Evolutionary conservation across 2,113 vertebrate genomes (phyloP).

Genomic region (Turdus rufiventris): DNA sequence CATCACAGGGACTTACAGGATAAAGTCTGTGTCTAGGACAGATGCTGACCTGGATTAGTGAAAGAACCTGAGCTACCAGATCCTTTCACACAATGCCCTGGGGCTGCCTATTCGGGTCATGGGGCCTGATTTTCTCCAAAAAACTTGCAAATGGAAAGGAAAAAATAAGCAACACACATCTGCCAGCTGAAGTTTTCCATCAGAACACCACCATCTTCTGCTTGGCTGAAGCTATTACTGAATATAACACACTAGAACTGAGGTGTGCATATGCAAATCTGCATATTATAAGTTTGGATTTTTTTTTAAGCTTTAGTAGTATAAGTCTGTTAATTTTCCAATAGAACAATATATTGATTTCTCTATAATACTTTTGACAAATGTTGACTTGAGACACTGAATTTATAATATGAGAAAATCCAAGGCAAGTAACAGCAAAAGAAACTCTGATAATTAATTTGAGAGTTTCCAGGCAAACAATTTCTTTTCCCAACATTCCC

Average conservation of each 20-base stretch:
- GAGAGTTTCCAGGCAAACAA: neutral
- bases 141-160: neutral
- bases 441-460: neutral
- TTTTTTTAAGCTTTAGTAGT: neutral
- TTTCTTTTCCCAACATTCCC: neutral
- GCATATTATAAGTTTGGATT: neutral
- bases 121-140: neutral
- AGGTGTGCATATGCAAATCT: neutral
- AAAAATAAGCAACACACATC: neutral
- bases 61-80: conserved; percentile 22
- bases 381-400: neutral
- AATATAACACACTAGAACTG: neutral
- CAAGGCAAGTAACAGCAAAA: neutral
- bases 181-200: neutral
- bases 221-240: neutral
- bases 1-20: neutral
- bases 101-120: neutral
- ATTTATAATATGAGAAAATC: neutral
- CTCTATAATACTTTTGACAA: neutral
- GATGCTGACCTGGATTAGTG: conserved; percentile 11
- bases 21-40: neutral
- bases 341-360: neutral
- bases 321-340: neutral
- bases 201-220: neutral
- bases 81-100: neutral